phyloP scores from a whole-genome alignment of 1,140 invertebrate genomes.

The Maniola jurtina region DNA sequence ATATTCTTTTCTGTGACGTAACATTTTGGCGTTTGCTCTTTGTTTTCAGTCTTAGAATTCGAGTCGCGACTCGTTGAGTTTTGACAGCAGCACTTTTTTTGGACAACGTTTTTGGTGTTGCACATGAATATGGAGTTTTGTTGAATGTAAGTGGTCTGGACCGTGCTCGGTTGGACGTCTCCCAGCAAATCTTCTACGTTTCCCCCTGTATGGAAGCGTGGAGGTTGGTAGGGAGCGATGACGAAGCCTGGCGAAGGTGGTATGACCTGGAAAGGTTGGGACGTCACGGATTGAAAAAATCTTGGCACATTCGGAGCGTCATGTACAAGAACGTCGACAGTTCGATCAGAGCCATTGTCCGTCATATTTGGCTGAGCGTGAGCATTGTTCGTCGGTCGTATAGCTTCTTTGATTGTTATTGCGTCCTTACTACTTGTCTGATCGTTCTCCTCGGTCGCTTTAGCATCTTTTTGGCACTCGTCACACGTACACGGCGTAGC shows the following conservation, averaged over 20 bases:
- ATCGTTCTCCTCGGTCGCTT: slow-evolving; percentile 30
- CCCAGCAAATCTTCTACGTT: slow-evolving; percentile 73
- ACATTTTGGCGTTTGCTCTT: slow-evolving; percentile 52
- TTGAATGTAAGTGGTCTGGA: slow-evolving; percentile 67
- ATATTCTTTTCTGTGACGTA: slow-evolving; percentile 78
- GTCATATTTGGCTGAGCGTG: slow-evolving; percentile 36
- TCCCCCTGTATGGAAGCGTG: slow-evolving; percentile 68
- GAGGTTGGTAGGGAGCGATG: slow-evolving; percentile 59
- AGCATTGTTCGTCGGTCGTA: slow-evolving; percentile 45
- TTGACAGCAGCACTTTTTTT: slow-evolving; percentile 68
- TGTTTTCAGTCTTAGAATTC: slow-evolving; percentile 36
- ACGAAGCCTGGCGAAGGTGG: slow-evolving; percentile 69
- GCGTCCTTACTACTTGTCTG: slow-evolving; percentile 30
- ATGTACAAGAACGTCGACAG: slow-evolving; percentile 68
- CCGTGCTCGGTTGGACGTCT: slow-evolving; percentile 63
- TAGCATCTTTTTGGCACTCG: slow-evolving; percentile 60
- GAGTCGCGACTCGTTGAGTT: slow-evolving; percentile 42
- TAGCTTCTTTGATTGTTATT: slow-evolving; percentile 33
- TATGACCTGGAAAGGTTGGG: slow-evolving; percentile 56
- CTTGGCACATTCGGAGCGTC: slow-evolving; percentile 60
- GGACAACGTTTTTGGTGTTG: slow-evolving; percentile 69
- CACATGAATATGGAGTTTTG: slow-evolving; percentile 76
- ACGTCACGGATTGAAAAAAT: slow-evolving; percentile 66
- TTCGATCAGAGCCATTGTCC: slow-evolving; percentile 49
- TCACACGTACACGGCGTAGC: slow-evolving; percentile 68